These are phyloP conservation scores for Arctopsyche grandis DNA, from an alignment of 1,140 invertebrate species.

Conservation along the genomic window DNA sequence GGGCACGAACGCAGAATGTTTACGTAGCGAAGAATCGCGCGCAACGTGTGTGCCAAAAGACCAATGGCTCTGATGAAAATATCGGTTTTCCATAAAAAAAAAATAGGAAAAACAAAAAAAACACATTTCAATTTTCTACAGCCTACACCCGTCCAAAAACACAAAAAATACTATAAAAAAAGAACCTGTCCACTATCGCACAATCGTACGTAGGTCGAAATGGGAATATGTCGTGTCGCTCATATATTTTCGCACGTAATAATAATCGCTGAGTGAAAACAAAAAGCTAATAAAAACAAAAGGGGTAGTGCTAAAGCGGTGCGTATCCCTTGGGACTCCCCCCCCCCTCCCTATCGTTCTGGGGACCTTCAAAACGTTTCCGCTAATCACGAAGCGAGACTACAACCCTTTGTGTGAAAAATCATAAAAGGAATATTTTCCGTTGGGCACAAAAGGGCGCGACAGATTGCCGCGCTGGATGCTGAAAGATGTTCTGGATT, in stretches of 20 bases:
- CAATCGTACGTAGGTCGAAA: conserved; percentile 3
- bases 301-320: conserved; percentile 1
- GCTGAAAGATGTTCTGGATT: not conserved
- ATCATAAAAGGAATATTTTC: conserved; percentile 39
- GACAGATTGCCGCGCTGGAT: not conserved
- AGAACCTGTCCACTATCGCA: not conserved
- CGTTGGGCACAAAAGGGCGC: not conserved
- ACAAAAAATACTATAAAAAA: not conserved
- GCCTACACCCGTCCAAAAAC: not conserved
- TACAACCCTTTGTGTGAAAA: conserved; percentile 36
- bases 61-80: conserved; percentile 36
- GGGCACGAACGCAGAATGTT: conserved; percentile 12
- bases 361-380: conserved; percentile 33
- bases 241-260: conserved; percentile 29
- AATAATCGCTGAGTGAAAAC: conserved; percentile 3
- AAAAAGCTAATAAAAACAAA: conserved; percentile 46
- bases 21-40: conserved; percentile 13
- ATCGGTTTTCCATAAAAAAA: conserved; percentile 39
- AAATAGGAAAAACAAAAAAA: conserved; percentile 7
- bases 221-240: conserved; percentile 11
- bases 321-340: not conserved
- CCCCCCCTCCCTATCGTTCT: not conserved
- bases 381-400: conserved; percentile 39
- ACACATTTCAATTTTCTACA: conserved; percentile 21
- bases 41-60: not conserved